Conservation (phyloP, 2,888 invertebrate species). For the Pteria penguin region DNA sequence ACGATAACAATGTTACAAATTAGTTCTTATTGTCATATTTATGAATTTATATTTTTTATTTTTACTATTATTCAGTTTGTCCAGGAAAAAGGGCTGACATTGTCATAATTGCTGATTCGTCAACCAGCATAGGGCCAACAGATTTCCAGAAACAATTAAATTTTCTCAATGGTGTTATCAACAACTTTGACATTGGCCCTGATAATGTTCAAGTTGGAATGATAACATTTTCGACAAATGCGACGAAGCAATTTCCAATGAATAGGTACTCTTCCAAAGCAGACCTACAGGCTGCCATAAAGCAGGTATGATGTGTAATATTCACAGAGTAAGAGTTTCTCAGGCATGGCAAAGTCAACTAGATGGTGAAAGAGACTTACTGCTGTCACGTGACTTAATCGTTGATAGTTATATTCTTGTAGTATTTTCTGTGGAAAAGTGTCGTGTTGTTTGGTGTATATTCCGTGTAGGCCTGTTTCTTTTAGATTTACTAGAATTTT, state of each 20-base stretch:
- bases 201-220: not conserved
- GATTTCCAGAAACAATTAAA: not conserved
- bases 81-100: not conserved
- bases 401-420: too few species aligned
- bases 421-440: too few species aligned
- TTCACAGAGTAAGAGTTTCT: too few species aligned
- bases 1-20: too few species aligned
- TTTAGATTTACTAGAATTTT: too few species aligned
- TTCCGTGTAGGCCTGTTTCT: too few species aligned
- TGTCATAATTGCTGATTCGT: not conserved
- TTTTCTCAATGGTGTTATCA: not conserved
- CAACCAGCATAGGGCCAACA: not conserved
- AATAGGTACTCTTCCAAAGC: not conserved
- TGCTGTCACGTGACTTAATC: too few species aligned
- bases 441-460: too few species aligned
- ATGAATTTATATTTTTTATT: too few species aligned
- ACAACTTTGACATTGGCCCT: not conserved
- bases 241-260: not conserved
- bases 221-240: not conserved
- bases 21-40: too few species aligned
- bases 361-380: too few species aligned
- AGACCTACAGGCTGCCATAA: not conserved
- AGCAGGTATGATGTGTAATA: not conserved
- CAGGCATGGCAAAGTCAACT: too few species aligned
- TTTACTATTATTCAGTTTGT: not conserved